Evolutionary conservation across 2,797 vertebrate species (phyloP), one percentile per base, ranked within the genome.

Genomic region (Channa striata): DNA sequence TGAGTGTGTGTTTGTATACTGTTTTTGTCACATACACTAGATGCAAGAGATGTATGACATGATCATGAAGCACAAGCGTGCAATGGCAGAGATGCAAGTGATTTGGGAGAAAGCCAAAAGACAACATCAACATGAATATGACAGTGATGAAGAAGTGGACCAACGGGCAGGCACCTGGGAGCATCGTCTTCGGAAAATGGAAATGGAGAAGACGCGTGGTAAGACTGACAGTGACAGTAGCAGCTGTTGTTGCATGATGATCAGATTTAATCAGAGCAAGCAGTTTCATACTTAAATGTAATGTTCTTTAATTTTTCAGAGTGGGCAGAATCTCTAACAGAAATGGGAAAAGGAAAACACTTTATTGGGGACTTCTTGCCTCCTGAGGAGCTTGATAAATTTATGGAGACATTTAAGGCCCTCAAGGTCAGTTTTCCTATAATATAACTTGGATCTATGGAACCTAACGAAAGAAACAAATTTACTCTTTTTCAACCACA

Each of bases 21-120:
- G 20, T 43, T 13, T 5, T 49, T 66, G 21, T 39, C 12, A 30
- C 63, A 5, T 4, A 0, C 25, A 44, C 0, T 79, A 99, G 98
- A 99, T 99, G 98, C 98, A 99, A 90, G 97, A 99, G 89, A 98
- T 99, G 96, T 99, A 96, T 0, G 96, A 98, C 39, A 94, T 99
- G 95, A 99, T 99, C 81, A 97, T 99, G 96, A 96, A 97, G 87
- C 98, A 99, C 91, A 99, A 99, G 87, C 94, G 92, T 0, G 96
- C 96, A 0, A 98, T 99, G 97, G 97, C 97, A 84, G 98, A 99
- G 63, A 96, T 99, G 97, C 97, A 99, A 88, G 73, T 94, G 66
- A 94, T 99, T 94, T 99, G 98, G 98, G 98, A 99, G 56, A 97
- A 95, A 68, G 96, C 97, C 0, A 85, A 99, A 3, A 93, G 94